Evolutionary conservation across 2,113 vertebrate genomes (phyloP).

Genomic region (Suricata suricatta): DNA sequence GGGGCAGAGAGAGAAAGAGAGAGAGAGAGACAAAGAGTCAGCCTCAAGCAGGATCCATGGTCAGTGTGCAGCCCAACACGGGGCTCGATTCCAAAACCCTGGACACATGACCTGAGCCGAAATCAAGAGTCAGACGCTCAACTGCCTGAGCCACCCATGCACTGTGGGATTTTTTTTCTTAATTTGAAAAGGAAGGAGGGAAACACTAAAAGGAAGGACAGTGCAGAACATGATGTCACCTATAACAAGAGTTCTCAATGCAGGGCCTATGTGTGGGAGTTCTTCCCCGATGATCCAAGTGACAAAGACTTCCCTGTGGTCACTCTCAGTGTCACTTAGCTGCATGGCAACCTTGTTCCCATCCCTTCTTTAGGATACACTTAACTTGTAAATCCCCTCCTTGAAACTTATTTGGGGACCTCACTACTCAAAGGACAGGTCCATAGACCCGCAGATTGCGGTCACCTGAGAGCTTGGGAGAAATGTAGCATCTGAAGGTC

Average conservation of each 20-base stretch:
- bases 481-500: neutral
- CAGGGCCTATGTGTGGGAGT: neutral
- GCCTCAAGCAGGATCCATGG: no score
- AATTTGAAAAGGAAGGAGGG: constrained; percentile 41
- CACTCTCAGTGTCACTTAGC: neutral
- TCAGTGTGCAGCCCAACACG: no score
- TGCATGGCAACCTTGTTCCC: neutral
- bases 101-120: no score
- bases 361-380: neutral
- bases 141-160: no score
- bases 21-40: no score
- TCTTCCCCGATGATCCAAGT: neutral
- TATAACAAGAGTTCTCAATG: neutral
- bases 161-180: neutral
- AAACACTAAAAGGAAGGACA: neutral
- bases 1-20: no score
- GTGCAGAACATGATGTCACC: neutral
- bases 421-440: neutral
- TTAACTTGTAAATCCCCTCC: neutral
- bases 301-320: neutral
- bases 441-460: neutral
- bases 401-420: neutral
- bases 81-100: no score
- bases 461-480: neutral
- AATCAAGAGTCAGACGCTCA: no score